Base-by-base conservation (phyloP, 23 tunicate species). In the Oikopleura dioica region DNA sequence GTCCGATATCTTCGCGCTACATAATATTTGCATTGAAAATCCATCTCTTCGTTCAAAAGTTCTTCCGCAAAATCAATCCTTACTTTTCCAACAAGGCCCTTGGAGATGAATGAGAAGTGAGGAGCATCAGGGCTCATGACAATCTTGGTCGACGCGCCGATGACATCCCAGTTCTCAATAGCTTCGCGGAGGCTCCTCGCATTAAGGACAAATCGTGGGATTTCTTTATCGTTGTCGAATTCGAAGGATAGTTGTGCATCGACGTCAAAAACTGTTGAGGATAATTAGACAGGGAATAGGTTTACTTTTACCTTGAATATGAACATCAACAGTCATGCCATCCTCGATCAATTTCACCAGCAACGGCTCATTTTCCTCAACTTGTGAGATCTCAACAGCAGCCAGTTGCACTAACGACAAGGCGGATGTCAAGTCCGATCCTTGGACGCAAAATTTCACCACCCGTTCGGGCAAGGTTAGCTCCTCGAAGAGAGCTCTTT, bases 1-100 rank as follows among this genome's bases (percentile, higher is more conserved):
- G 72, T 63, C 33, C 26, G 72, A 63, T 63, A 63, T 16, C 72
- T n/a, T n/a, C n/a, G n/a, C n/a, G n/a, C n/a, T n/a, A n/a, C n/a
- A n/a, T n/a, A n/a, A n/a, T n/a, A n/a, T n/a, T n/a, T n/a, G n/a
- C n/a, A n/a, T n/a, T n/a, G n/a, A n/a, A n/a, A n/a, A n/a, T n/a
- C n/a, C n/a, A n/a, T n/a, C n/a, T n/a, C n/a, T n/a, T n/a, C n/a
- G n/a, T n/a, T n/a, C n/a, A n/a, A n/a, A n/a, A 81, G 79, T 85
- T 87, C 85, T 34, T 79, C 77, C 34, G 84, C 81, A 1, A 78
- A 77, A 75, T 88, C 96, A 37, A 88, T 76, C 1, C 51, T 78
- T n/a, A 88, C 88, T 37, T 84, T 85, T n/a, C 81, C 50, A 50
- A 88, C 78, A 36, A 88, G 36, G 35, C 83, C 81, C 38, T 88